Conservation (phyloP, 2,888 invertebrate species). For the Drosophila anomelani region DNA sequence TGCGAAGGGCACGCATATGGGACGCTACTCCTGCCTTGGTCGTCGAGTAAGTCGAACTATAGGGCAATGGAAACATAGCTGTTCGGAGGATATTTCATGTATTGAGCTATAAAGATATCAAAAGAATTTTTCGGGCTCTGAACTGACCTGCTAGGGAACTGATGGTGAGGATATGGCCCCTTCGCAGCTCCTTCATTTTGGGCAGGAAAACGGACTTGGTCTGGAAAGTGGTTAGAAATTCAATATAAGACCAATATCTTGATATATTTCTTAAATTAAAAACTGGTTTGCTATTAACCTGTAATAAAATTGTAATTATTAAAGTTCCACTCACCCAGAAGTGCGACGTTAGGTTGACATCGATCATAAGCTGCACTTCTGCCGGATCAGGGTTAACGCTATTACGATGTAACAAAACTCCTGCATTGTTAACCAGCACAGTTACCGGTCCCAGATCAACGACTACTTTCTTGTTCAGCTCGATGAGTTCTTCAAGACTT, state of each 20-base stretch:
- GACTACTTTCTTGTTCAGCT: slow-evolving; percentile 65
- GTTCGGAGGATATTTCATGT: neutral
- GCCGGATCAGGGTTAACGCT: slow-evolving; percentile 61
- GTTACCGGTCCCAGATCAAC: slow-evolving; percentile 82
- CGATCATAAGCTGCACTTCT: slow-evolving; percentile 82
- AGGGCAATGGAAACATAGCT: slow-evolving; percentile 57
- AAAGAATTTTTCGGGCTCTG: no score
- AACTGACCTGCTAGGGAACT: slow-evolving; percentile 76
- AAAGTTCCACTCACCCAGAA: slow-evolving; percentile 80
- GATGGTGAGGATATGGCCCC: slow-evolving; percentile 83
- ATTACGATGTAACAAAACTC: slow-evolving; percentile 70
- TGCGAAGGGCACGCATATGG: slow-evolving; percentile 76
- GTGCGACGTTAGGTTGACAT: slow-evolving; percentile 84
- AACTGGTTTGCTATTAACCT: neutral
- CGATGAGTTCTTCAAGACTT: slow-evolving; percentile 61
- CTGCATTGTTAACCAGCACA: slow-evolving; percentile 85
- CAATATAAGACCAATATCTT: no score
- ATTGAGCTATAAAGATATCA: neutral
- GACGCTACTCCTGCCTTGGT: slow-evolving; percentile 83
- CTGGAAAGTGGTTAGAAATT: no score
- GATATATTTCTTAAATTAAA: neutral
- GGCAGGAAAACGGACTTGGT: slow-evolving; percentile 82
- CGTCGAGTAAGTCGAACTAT: slow-evolving; percentile 73
- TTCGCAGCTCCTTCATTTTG: slow-evolving; percentile 80
- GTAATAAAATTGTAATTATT: no score